Evolutionary conservation across 2,888 invertebrate genomes (phyloP).

Genomic region (Drosophila niveifrons): DNA sequence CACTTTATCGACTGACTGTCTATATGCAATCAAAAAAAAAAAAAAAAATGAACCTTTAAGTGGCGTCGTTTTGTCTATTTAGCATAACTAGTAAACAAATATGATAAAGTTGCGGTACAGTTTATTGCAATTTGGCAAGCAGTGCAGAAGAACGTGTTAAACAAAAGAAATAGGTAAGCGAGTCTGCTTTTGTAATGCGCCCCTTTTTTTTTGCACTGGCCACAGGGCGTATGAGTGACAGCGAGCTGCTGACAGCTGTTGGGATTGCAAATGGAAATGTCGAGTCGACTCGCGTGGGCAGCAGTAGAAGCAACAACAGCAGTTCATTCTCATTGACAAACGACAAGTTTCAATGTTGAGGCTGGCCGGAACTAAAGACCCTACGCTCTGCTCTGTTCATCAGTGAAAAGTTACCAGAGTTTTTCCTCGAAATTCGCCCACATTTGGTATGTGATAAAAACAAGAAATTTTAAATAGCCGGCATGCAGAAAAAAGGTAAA

Average conservation of each 20-base stretch:
- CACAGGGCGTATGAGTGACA: slow-evolving; percentile 71
- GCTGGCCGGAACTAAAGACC: slow-evolving; percentile 37
- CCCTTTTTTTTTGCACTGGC: background rate
- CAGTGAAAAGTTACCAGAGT: slow-evolving; percentile 8
- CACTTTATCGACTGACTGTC: background rate
- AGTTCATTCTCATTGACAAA: slow-evolving; percentile 31
- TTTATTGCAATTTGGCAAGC: slow-evolving; percentile 28
- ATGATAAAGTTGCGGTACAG: background rate
- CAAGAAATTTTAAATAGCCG: background rate
- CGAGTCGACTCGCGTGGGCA: slow-evolving; percentile 35
- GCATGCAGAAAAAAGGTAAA: background rate
- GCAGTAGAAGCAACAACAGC: slow-evolving; percentile 3
- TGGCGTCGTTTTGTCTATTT: background rate
- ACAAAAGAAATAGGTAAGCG: slow-evolving; percentile 28
- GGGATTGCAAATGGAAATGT: slow-evolving; percentile 44
- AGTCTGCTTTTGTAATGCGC: slow-evolving; percentile 26
- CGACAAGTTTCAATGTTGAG: slow-evolving; percentile 35
- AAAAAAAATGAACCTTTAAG: background rate
- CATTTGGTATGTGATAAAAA: slow-evolving; percentile 2
- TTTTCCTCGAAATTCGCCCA: background rate
- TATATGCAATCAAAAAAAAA: no score
- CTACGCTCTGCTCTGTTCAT: background rate
- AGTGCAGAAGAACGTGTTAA: slow-evolving; percentile 62
- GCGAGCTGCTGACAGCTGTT: slow-evolving; percentile 54
- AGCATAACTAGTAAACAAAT: background rate